phyloP scores from a whole-genome alignment of 2,888 invertebrate genomes.

The Andrena camellia region DNA sequence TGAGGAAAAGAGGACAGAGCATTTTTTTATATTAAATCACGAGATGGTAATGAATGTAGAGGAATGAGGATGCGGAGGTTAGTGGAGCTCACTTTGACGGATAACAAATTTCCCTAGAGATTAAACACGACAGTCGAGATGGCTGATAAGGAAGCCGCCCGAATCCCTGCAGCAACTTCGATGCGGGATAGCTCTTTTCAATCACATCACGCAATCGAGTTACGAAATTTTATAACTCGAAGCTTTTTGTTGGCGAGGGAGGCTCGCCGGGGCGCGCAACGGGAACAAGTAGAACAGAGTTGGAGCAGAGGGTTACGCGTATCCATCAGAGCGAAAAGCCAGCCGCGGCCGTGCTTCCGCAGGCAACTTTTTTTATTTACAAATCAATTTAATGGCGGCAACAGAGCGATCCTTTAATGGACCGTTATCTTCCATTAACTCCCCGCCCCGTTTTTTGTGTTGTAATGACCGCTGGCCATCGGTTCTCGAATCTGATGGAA shows the following conservation, averaged over 20 bases:
- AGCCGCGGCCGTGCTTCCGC: slow-evolving; percentile 22
- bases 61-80: no score
- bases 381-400: slow-evolving; percentile 49
- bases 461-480: slow-evolving; percentile 32
- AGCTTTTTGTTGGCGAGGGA: neutral
- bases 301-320: slow-evolving; percentile 31
- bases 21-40: no score
- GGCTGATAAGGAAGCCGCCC: no score
- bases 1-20: no score
- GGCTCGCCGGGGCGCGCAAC: neutral
- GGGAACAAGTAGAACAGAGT: slow-evolving; percentile 3
- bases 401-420: slow-evolving; percentile 46
- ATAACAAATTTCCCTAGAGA: no score
- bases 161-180: neutral
- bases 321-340: slow-evolving; percentile 39
- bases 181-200: neutral
- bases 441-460: slow-evolving; percentile 35
- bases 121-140: no score
- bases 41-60: no score
- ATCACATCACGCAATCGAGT: neutral
- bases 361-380: slow-evolving; percentile 45
- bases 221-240: neutral
- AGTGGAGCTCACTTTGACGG: no score
- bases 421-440: slow-evolving; percentile 49
- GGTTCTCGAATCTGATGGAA: slow-evolving; percentile 22